Evolutionary conservation across 2,797 vertebrate genomes (phyloP).

Genomic region (Lateolabrax maculatus): DNA sequence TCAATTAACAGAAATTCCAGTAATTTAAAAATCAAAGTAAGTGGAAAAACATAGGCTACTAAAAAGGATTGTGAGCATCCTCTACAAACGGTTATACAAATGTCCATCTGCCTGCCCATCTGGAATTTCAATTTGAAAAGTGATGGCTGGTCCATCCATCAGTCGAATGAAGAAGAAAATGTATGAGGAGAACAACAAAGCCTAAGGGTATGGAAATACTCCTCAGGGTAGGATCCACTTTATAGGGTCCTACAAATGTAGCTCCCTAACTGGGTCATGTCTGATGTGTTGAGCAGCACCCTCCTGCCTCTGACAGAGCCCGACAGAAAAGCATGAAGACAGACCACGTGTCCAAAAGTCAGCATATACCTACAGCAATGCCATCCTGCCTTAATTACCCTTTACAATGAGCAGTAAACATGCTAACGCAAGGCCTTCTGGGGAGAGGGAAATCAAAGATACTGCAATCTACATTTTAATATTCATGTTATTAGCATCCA

Average conservation of each 20-base stretch:
- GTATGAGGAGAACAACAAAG: constrained; percentile 57
- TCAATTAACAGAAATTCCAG: constrained; percentile 7
- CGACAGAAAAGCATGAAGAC: constrained; percentile 48
- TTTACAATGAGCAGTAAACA: constrained; percentile 61
- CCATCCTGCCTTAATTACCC: constrained; percentile 51
- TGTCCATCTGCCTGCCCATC: constrained; percentile 4
- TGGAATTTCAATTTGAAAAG: constrained; percentile 49
- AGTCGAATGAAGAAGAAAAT: constrained; percentile 35
- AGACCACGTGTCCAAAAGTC: constrained; percentile 50
- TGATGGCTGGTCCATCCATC: constrained; percentile 30
- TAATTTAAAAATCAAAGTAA: constrained; percentile 1
- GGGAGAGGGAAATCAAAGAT: constrained; percentile 52
- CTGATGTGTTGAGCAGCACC: constrained; percentile 67
- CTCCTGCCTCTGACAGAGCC: constrained; percentile 52
- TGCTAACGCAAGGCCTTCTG: constrained; percentile 41
- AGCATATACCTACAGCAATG: constrained; percentile 41
- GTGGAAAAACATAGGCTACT: neutral
- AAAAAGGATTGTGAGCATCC: constrained; percentile 6
- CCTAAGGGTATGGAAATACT: constrained; percentile 67
- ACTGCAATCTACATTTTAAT: constrained; percentile 42
- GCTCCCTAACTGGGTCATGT: constrained; percentile 80
- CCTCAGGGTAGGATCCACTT: constrained; percentile 68
- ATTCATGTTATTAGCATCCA: constrained; percentile 66
- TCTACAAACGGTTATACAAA: constrained; percentile 10
- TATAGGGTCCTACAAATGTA: constrained; percentile 65